phyloP scores from a whole-genome alignment of 2,888 invertebrate genomes.

The Cheilosia variabilis region DNA sequence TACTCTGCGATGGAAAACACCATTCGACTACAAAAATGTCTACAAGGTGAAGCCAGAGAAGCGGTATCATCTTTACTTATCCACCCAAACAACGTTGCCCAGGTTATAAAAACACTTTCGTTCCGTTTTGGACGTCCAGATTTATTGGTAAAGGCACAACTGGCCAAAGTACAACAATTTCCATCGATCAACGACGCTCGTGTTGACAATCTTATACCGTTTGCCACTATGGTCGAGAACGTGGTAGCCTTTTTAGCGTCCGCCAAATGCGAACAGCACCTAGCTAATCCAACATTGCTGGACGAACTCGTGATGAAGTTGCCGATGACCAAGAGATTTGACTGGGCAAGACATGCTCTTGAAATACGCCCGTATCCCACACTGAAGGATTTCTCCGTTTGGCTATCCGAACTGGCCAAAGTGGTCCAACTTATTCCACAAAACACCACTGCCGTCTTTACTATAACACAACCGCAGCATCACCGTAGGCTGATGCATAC shows the following conservation, averaged over 20 bases:
- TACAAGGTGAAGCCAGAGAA: neutral
- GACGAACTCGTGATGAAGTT: neutral
- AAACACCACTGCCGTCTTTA: too few relatives aligned
- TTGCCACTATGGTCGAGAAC: neutral
- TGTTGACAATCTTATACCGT: neutral
- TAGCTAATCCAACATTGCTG: constrained; percentile 3
- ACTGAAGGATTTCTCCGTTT: too few relatives aligned
- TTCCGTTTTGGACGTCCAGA: neutral
- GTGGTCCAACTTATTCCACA: too few relatives aligned
- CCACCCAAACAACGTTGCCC: too few relatives aligned
- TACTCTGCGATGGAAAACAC: neutral
- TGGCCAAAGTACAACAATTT: neutral
- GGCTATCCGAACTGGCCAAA: too few relatives aligned
- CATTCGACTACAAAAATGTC: constrained; percentile 3
- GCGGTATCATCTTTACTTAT: too few relatives aligned
- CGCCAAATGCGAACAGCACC: constrained; percentile 5
- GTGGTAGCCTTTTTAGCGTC: neutral
- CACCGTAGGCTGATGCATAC: neutral
- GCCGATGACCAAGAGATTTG: neutral
- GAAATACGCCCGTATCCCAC: too few relatives aligned
- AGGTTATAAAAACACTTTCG: too few relatives aligned
- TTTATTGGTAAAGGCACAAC: neutral
- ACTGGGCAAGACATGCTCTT: neutral
- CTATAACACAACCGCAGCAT: too few relatives aligned
- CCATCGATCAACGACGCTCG: neutral